Conservation (phyloP, 2,113 vertebrate genomes). For the Brienomyrus longianalis region DNA sequence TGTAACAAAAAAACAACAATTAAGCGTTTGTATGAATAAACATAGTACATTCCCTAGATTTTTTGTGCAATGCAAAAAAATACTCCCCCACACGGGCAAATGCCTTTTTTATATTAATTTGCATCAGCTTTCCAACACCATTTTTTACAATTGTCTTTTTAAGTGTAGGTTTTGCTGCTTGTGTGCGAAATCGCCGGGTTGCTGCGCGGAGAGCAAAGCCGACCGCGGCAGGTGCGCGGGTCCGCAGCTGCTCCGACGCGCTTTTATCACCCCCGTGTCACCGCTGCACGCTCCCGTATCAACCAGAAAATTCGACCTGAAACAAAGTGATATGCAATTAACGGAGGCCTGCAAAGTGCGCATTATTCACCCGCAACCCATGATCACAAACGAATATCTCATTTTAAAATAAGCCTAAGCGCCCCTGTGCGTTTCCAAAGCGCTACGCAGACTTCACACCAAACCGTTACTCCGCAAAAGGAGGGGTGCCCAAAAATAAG, state of each 20-base stretch:
- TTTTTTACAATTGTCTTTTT: background rate
- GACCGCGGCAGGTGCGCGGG: background rate
- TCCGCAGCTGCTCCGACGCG: background rate
- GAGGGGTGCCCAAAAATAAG: background rate
- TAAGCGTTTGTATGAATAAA: background rate
- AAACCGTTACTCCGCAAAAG: background rate
- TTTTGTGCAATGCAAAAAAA: background rate
- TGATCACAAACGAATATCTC: slow-evolving; percentile 2
- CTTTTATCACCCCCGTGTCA: background rate
- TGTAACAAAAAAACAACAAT: background rate
- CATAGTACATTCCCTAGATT: background rate
- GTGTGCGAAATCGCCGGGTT: background rate
- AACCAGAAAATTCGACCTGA: background rate
- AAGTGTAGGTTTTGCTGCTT: background rate
- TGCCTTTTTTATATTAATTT: background rate
- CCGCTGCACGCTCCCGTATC: background rate
- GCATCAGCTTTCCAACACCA: background rate
- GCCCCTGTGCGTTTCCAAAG: background rate
- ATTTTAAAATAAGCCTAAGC: background rate
- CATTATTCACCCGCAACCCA: background rate
- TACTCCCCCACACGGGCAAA: background rate
- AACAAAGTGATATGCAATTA: background rate
- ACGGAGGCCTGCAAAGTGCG: background rate
- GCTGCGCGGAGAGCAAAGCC: background rate
- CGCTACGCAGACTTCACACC: background rate